Conservation (phyloP, 2,113 vertebrate genomes). For the Sialia sialis region DNA sequence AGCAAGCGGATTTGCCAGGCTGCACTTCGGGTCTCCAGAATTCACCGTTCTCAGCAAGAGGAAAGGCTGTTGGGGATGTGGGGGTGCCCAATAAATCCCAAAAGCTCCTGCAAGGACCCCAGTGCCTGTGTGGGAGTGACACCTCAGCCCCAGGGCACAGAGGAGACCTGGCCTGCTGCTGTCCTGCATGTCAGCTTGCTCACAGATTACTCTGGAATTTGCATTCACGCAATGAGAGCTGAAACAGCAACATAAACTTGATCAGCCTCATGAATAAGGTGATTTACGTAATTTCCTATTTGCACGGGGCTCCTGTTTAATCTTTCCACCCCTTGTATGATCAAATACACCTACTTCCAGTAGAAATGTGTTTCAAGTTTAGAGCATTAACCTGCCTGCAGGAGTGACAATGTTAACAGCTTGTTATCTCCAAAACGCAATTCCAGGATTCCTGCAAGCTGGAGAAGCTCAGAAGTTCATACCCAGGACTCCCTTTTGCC, state of each 20-base stretch:
- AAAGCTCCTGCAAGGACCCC: not conserved
- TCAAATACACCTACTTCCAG: not conserved
- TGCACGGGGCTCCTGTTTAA: not conserved
- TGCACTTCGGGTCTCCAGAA: not conserved
- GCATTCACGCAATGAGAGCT: not conserved
- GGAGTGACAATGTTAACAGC: not conserved
- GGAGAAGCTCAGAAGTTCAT: not conserved
- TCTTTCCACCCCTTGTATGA: not conserved
- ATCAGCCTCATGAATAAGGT: not conserved
- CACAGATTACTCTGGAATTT: not conserved
- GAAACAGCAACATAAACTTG: not conserved
- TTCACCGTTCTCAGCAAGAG: not conserved
- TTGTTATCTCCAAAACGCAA: not conserved
- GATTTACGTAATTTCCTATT: conserved; percentile 41
- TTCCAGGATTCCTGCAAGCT: not conserved
- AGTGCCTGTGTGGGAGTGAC: fast-evolving
- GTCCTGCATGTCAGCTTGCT: not conserved
- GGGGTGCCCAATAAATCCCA: not conserved
- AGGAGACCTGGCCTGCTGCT: not conserved
- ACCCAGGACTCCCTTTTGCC: not conserved
- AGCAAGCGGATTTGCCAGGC: fast-evolving
- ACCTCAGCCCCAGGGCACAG: not conserved
- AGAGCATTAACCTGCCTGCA: not conserved
- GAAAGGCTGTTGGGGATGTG: not conserved
- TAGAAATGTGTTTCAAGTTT: not conserved